phyloP scores from a whole-genome alignment of 2,113 vertebrate genomes.

The Rhinichthys klamathensis region DNA sequence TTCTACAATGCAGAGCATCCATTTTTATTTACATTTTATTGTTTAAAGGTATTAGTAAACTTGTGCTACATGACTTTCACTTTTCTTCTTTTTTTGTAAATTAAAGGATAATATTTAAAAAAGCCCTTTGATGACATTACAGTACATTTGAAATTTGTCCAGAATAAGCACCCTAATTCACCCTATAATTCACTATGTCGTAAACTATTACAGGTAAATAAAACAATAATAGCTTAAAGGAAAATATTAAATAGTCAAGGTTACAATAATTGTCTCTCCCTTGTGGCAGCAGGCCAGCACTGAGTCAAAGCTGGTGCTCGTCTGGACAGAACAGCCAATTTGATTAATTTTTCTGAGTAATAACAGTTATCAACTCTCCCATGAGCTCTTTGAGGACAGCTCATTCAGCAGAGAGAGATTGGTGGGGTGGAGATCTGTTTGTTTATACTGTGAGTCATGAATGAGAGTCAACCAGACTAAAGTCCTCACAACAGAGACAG shows the following conservation, averaged over 20 bases:
- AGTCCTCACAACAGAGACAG: constrained; percentile 41
- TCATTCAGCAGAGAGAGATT: not conserved
- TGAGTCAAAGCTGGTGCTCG: not conserved
- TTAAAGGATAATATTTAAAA: not conserved
- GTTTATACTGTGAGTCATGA: constrained; percentile 57
- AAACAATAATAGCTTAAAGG: not conserved
- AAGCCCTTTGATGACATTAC: not conserved
- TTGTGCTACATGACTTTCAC: not conserved
- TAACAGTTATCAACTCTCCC: constrained; percentile 34
- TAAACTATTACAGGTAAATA: not conserved
- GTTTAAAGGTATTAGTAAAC: not conserved
- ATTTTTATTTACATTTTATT: not conserved
- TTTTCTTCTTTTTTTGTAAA: not conserved
- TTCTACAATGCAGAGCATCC: not conserved
- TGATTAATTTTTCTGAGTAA: constrained; percentile 8
- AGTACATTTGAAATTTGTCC: not conserved
- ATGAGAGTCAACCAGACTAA: constrained; percentile 31
- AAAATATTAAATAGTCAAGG: not conserved
- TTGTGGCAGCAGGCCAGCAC: not conserved
- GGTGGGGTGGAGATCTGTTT: constrained; percentile 51
- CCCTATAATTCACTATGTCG: not conserved
- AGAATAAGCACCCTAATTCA: not conserved
- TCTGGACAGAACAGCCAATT: constrained; percentile 13
- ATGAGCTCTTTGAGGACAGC: constrained; percentile 23
- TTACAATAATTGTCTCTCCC: not conserved